These are phyloP conservation scores for Enchytraeus crypticus DNA, from an alignment of 2,888 invertebrate species.

Conservation along the genomic window DNA sequence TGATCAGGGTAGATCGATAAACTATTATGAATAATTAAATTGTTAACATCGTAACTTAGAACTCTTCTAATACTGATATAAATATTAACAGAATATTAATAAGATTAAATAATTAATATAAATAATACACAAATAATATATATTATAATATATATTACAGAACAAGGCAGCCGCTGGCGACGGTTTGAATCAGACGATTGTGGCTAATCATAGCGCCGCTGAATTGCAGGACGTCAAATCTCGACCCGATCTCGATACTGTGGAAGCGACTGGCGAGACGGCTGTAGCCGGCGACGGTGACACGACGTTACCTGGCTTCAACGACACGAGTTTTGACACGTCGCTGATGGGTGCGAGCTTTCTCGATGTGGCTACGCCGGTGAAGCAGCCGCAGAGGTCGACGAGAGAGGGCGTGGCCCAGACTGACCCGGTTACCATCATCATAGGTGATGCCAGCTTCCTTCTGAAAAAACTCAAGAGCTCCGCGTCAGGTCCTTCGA, in stretches of 20 bases:
- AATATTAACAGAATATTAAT: too few species aligned
- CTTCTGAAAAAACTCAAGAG: conserved; percentile 27
- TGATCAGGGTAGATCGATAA: too few species aligned
- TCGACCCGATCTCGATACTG: neutral
- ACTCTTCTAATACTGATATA: too few species aligned
- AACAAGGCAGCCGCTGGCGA: neutral
- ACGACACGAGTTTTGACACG: neutral
- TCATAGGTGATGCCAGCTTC: conserved; percentile 30
- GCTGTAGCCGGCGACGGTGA: neutral
- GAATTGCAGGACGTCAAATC: neutral
- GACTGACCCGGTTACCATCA: conserved; percentile 30
- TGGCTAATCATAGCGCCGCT: too few species aligned
- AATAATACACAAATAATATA: too few species aligned
- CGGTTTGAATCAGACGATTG: neutral
- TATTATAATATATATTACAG: too few species aligned
- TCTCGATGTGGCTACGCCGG: neutral
- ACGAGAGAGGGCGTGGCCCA: conserved; percentile 13
- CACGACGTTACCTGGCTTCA: neutral
- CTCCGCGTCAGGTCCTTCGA: conserved; percentile 19
- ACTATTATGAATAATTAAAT: too few species aligned
- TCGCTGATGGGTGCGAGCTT: neutral
- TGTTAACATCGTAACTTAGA: too few species aligned
- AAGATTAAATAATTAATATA: too few species aligned
- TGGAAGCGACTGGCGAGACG: neutral
- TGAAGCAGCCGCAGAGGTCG: neutral